Percentiles rank a stretch among this genome's conserved stretches.
Conservation (phyloP, 1,140 invertebrate species). For the Babylonia areolata region DNA sequence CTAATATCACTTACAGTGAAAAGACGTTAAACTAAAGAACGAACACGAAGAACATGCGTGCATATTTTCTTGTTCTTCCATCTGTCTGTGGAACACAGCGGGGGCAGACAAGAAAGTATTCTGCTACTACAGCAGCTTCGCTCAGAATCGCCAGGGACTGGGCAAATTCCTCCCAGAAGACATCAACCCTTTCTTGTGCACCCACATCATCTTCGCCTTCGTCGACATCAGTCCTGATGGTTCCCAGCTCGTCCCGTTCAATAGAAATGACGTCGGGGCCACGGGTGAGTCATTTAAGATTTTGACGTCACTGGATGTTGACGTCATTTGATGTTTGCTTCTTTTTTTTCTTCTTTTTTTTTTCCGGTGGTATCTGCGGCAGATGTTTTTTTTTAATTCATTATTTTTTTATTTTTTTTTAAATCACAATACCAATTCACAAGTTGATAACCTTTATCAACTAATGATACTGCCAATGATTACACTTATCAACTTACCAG, state of each 20-base stretch:
- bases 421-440: background rate
- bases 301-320: too few species aligned
- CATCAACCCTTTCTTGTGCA: constrained; percentile 85
- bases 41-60: too few species aligned
- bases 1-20: too few species aligned
- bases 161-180: constrained; percentile 80
- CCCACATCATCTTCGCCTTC: constrained; percentile 88
- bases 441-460: too few species aligned
- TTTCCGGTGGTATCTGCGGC: too few species aligned
- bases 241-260: constrained; percentile 47
- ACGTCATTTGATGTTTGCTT: too few species aligned
- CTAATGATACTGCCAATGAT: too few species aligned
- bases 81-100: background rate
- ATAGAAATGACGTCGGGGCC: constrained; percentile 51
- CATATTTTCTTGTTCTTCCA: background rate
- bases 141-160: constrained; percentile 58
- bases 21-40: too few species aligned
- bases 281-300: constrained; percentile 35
- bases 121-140: constrained; percentile 72
- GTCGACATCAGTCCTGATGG: constrained; percentile 80
- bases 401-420: background rate
- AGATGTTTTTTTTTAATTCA: background rate
- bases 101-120: constrained; percentile 54
- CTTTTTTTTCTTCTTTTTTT: too few species aligned
- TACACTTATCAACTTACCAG: too few species aligned